Conservation (phyloP, 1,140 invertebrate species). For the Stegodyphus dumicola region DNA sequence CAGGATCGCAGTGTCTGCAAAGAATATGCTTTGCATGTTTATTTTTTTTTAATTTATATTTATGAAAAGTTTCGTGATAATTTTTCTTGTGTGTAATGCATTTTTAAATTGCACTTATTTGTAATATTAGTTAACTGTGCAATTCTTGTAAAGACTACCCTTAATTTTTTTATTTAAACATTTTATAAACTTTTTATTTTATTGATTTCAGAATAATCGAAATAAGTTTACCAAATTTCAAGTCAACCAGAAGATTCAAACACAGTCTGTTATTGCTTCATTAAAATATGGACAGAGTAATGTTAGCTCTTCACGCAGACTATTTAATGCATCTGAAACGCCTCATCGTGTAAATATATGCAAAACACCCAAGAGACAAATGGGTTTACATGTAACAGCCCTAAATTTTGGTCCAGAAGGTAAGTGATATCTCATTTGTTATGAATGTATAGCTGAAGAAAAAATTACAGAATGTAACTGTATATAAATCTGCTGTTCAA, state of each 20-base stretch:
- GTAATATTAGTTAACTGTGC: too few species aligned
- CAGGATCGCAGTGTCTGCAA: too few species aligned
- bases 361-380: neutral
- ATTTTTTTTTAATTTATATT: neutral
- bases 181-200: too few species aligned
- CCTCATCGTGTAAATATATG: neutral
- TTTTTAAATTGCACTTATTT: too few species aligned
- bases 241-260: neutral
- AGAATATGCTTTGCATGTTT: neutral
- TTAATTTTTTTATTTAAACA: too few species aligned
- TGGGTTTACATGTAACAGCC: neutral
- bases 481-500: too few species aligned
- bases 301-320: neutral
- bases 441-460: too few species aligned
- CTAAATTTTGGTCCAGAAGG: slow-evolving; percentile 8
- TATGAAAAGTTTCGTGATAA: neutral
- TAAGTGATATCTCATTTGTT: neutral
- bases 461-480: too few species aligned
- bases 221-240: neutral
- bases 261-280: neutral
- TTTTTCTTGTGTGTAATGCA: neutral
- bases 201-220: neutral
- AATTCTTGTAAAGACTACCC: too few species aligned
- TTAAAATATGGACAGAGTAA: neutral
- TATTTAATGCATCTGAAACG: neutral